Evolutionary conservation across 2,113 vertebrate species (phyloP).

Genomic region (Actenoides lindsayi): DNA sequence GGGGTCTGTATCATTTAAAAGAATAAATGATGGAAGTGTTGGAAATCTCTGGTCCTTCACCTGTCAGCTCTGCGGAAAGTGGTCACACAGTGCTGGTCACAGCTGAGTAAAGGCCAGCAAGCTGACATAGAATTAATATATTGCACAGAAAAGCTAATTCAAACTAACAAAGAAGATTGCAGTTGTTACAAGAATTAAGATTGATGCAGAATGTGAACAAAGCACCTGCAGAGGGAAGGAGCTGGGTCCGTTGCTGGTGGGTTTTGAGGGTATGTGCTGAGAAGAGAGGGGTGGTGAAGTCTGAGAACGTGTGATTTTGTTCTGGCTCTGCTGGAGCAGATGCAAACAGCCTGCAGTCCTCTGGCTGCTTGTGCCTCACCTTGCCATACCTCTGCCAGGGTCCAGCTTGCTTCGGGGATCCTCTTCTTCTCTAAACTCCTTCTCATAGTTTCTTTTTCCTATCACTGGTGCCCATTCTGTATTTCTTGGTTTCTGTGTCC

Average conservation of each 20-base stretch:
- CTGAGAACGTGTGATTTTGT: background rate
- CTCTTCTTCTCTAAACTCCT: background rate
- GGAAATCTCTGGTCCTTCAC: constrained; percentile 29
- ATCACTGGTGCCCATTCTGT: background rate
- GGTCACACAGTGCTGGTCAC: background rate
- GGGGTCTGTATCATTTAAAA: constrained; percentile 12
- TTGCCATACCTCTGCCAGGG: background rate
- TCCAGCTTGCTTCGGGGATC: background rate
- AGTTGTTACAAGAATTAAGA: background rate
- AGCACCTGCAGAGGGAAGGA: background rate
- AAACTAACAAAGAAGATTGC: background rate
- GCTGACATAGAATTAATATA: background rate
- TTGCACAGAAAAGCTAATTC: background rate
- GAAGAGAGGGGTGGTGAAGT: background rate
- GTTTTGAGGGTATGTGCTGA: background rate
- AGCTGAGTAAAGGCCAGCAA: background rate
- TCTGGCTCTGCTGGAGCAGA: background rate
- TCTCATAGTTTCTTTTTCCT: background rate
- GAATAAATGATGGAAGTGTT: constrained; percentile 12
- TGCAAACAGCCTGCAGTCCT: fast-evolving
- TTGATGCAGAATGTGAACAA: background rate
- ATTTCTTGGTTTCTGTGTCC: background rate
- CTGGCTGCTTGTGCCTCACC: background rate
- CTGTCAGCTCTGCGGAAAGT: background rate
- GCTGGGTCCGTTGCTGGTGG: background rate